These are phyloP conservation scores for Genyomyrus donnyi DNA, from an alignment of 2,113 vertebrate species.

Conservation along the genomic window DNA sequence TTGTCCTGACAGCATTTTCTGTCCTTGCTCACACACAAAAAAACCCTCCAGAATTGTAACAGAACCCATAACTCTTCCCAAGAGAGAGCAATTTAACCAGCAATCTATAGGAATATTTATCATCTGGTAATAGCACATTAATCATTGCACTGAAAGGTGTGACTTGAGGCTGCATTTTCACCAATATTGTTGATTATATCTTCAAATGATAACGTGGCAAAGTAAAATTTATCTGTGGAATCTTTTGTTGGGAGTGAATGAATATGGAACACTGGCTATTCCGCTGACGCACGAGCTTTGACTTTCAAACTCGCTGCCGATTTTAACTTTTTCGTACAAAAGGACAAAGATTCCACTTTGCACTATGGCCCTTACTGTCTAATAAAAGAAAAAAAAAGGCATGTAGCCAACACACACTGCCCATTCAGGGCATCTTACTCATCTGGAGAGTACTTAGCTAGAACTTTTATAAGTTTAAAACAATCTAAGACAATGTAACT, in stretches of 20 bases:
- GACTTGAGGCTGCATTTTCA: conserved; percentile 58
- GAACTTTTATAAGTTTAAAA: background rate
- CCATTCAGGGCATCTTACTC: background rate
- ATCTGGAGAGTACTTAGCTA: background rate
- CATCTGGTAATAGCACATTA: conserved; percentile 69
- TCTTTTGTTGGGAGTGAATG: conserved; percentile 22
- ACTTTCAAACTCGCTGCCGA: conserved; percentile 26
- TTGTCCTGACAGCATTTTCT: conserved; percentile 26
- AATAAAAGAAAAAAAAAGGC: background rate
- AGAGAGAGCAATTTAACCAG: conserved; percentile 58
- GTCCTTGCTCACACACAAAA: conserved; percentile 47
- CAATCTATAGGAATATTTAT: conserved; percentile 75
- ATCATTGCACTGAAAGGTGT: conserved; percentile 68
- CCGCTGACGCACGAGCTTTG: conserved; percentile 18
- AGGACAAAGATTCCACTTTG: background rate
- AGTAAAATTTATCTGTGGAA: conserved; percentile 30
- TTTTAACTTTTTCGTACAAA: conserved; percentile 36
- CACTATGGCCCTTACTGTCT: background rate
- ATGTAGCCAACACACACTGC: background rate
- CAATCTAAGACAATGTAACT: background rate
- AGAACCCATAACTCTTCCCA: conserved; percentile 75
- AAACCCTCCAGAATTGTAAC: conserved; percentile 52
- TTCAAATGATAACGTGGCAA: conserved; percentile 52
- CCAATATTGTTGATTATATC: conserved; percentile 66
- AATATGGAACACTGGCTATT: conserved; percentile 16